phyloP scores from a whole-genome alignment of 2,113 vertebrate species.

The Sceloporus undulatus region DNA sequence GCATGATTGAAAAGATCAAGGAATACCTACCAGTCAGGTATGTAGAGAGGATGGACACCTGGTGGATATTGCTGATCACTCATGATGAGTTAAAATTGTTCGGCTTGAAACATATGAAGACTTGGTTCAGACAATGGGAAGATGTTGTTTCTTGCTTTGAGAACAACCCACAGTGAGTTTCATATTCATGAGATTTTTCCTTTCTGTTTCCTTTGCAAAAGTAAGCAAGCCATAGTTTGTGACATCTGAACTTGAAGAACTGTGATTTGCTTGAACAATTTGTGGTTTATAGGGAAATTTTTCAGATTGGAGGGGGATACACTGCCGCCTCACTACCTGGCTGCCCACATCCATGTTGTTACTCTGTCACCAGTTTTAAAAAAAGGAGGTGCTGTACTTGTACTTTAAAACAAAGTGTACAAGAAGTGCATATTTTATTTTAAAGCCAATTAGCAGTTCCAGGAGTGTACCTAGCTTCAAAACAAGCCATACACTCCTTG shows the following conservation, averaged over 20 bases:
- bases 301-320: background rate
- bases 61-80: background rate
- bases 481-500: too few relatives aligned
- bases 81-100: background rate
- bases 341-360: background rate
- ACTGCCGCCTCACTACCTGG: background rate
- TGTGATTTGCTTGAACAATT: background rate
- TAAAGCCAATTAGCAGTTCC: too few relatives aligned
- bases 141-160: background rate
- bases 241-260: background rate
- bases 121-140: background rate
- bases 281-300: background rate
- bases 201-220: background rate
- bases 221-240: background rate
- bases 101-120: background rate
- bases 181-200: background rate
- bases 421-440: too few relatives aligned
- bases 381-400: too few relatives aligned
- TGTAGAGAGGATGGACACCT: background rate
- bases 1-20: conserved; percentile 91
- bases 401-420: too few relatives aligned
- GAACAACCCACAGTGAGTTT: background rate
- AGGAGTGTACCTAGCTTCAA: too few relatives aligned
- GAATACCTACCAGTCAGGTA: conserved; percentile 90
- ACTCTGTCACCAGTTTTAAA: background rate